Evolutionary conservation across 2,113 vertebrate species (phyloP).

Genomic region (Delphinapterus leucas): DNA sequence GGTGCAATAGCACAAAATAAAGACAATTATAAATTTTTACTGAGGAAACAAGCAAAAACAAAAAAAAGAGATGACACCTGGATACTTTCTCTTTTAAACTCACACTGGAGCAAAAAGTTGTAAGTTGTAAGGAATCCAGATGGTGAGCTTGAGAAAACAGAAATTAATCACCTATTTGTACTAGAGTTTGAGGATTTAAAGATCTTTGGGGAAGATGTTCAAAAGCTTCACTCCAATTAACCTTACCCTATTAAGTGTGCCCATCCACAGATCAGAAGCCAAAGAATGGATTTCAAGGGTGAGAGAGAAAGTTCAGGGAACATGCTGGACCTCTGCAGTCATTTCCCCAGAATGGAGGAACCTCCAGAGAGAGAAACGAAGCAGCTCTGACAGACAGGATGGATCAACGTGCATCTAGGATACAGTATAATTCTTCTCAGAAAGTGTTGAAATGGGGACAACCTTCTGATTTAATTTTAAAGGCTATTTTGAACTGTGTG

Average conservation of each 20-base stretch:
- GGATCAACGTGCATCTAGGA: not conserved
- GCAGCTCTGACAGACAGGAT: not conserved
- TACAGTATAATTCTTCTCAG: not conserved
- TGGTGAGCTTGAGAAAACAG: constrained; percentile 37
- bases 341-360: not conserved
- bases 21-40: not conserved
- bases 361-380: not conserved
- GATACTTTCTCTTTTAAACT: constrained; percentile 26
- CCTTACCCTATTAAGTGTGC: constrained; percentile 3
- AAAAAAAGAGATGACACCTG: not conserved
- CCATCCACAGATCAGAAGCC: constrained; percentile 6
- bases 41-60: not conserved
- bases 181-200: constrained; percentile 42
- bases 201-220: constrained; percentile 51
- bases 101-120: constrained; percentile 19
- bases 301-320: not conserved
- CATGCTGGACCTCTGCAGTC: not conserved
- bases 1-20: not conserved
- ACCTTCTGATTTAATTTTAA: constrained; percentile 56
- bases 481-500: constrained; percentile 44
- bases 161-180: constrained; percentile 60
- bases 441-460: constrained; percentile 20
- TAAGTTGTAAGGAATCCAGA: constrained; percentile 53
- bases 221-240: constrained; percentile 55
- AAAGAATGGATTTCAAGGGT: not conserved